Conservation (phyloP, 1,140 invertebrate species). For the Plectrocnemia conspersa region DNA sequence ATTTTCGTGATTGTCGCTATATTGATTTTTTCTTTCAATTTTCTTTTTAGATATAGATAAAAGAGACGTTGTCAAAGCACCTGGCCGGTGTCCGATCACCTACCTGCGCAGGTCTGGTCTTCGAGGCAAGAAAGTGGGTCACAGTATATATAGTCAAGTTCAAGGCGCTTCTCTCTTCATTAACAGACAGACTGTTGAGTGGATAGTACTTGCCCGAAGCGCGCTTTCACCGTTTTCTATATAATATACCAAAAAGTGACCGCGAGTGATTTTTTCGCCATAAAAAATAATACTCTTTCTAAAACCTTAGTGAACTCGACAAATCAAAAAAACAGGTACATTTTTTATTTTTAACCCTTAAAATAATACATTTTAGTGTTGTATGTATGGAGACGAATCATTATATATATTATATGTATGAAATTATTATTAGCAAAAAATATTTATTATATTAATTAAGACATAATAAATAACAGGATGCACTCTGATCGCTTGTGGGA, state of each 20-base stretch:
- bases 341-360: background rate
- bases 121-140: slow-evolving; percentile 30
- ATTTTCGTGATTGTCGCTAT: no score
- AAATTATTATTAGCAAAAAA: no score
- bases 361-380: background rate
- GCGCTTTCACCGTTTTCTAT: background rate
- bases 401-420: no score
- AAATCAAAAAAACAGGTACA: background rate
- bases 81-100: background rate
- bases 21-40: no score
- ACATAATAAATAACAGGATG: no score
- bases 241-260: background rate
- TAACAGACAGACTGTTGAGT: slow-evolving; percentile 24
- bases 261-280: slow-evolving; percentile 1
- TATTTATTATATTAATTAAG: no score
- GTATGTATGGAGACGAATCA: background rate
- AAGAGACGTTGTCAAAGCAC: no score
- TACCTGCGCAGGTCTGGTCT: slow-evolving; percentile 1
- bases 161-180: slow-evolving; percentile 33
- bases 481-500: no score
- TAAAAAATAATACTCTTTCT: no score
- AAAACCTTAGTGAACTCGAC: background rate
- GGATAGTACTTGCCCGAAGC: background rate
- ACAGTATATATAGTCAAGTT: slow-evolving; percentile 35
- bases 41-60: no score